Base-by-base conservation (phyloP, 2,113 vertebrate genomes). In the Dasyurus viverrinus region DNA sequence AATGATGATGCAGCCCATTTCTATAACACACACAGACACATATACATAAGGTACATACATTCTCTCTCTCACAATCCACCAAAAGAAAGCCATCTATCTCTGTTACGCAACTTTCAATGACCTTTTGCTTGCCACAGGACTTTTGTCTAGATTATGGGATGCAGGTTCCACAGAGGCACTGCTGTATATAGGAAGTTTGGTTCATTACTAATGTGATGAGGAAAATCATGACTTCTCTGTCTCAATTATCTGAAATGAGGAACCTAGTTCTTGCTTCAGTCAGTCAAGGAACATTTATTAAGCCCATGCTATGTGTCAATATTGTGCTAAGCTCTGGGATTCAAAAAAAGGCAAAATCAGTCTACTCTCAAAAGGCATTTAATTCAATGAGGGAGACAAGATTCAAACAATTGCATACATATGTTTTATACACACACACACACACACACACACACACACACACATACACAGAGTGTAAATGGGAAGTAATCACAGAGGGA, bases 81-180 rank as follows among this genome's bases (percentile, higher is more conserved):
- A 76, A 42, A 84, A 8, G 36, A 22, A 76, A n/a, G 36, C 30
- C 14, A 76, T n/a, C n/a, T n/a, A 16, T 5, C 36, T 76, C 68
- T 42, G 42, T 84, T 42, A 84, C 36, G 42, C 23, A 84, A 84
- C 19, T 84, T 42, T n/a, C n/a, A 84, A 36, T 84, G n/a, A 42
- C n/a, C 68, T 84, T 84, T 42, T 84, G 42, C 68, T 16, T 42
- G 68, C 6, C n/a, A 3, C 68, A 54, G 46, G 53, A 54, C 26
- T 27, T 36, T 46, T 93, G 60, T 92, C 8, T 54, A 92, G 92
- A 95, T 91, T 54, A 91, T 42, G 27, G 96, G 94, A 24, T 84
- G 1, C 36, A 26, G 53, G 23, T 23, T 76, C 92, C 54, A 89
- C 54, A 96, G 84, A 54, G 50, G 57, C 95, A 50, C 47, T 92